Conservation (phyloP, 2,888 invertebrate species). For the Philereme vetulata region DNA sequence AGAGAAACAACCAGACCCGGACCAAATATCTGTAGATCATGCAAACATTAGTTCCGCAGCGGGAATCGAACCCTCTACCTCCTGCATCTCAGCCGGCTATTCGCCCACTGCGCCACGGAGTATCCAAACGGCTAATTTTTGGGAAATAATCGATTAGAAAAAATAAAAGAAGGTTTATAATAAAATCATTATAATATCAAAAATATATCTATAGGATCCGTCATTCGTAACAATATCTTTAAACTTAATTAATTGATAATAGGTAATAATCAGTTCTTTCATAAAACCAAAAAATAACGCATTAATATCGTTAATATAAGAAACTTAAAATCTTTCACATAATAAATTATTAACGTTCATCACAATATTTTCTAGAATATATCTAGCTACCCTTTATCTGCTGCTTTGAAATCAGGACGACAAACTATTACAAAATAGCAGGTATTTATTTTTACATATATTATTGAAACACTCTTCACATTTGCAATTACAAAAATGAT, state of each 20-base stretch:
- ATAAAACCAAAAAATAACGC: constrained; percentile 36
- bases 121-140: too few species aligned
- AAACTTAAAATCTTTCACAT: constrained; percentile 30
- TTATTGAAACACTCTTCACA: too few species aligned
- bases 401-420: constrained; percentile 17
- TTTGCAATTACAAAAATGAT: too few species aligned
- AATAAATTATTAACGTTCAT: constrained; percentile 58
- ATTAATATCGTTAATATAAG: constrained; percentile 9
- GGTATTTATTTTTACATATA: neutral
- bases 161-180: constrained; percentile 18
- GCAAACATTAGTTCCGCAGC: too few species aligned
- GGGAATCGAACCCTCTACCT: too few species aligned
- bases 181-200: constrained; percentile 34
- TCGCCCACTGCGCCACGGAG: too few species aligned
- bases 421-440: constrained; percentile 5
- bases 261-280: constrained; percentile 60
- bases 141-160: too few species aligned
- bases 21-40: too few species aligned
- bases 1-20: too few species aligned
- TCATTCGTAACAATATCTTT: constrained; percentile 45
- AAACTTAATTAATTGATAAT: constrained; percentile 38
- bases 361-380: constrained; percentile 27
- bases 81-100: too few species aligned
- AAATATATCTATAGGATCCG: constrained; percentile 46
- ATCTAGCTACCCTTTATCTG: constrained; percentile 17